Evolutionary conservation across 2,888 invertebrate genomes (phyloP).

Genomic region (Luperina nickerlii): DNA sequence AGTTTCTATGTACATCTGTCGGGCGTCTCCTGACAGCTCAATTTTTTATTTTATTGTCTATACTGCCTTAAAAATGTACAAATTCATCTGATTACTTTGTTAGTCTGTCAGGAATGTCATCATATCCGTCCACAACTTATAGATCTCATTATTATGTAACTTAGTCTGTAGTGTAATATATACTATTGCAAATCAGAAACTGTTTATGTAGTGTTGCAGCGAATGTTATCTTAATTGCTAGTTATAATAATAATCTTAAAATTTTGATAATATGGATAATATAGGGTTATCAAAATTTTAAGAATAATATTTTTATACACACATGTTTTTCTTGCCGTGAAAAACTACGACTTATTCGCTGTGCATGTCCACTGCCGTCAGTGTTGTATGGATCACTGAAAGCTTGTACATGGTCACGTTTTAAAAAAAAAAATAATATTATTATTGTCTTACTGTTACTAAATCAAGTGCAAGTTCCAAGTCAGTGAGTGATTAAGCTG

Average conservation of each 20-base stretch:
- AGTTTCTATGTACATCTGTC: too few species aligned
- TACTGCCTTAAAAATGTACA: not conserved
- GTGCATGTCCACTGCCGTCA: too few species aligned
- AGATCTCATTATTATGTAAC: not conserved
- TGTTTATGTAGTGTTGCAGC: not conserved
- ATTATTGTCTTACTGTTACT: not conserved
- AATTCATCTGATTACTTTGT: not conserved
- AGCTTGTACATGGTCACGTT: too few species aligned
- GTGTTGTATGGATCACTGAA: too few species aligned
- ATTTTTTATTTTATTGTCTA: not conserved
- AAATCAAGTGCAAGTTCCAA: not conserved
- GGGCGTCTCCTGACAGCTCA: too few species aligned
- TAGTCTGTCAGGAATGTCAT: not conserved
- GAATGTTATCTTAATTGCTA: not conserved
- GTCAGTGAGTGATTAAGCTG: not conserved
- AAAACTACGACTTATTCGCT: too few species aligned
- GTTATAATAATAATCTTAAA: not conserved
- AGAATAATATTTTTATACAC: too few species aligned
- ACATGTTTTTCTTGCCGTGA: too few species aligned
- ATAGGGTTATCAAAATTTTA: too few species aligned
- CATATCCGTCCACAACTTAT: not conserved
- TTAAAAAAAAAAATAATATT: too few species aligned
- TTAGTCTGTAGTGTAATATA: not conserved
- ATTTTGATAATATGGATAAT: not conserved
- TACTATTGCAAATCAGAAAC: not conserved